Evolutionary conservation across 2,888 invertebrate genomes (phyloP).

Genomic region (Drosophila pullipes): DNA sequence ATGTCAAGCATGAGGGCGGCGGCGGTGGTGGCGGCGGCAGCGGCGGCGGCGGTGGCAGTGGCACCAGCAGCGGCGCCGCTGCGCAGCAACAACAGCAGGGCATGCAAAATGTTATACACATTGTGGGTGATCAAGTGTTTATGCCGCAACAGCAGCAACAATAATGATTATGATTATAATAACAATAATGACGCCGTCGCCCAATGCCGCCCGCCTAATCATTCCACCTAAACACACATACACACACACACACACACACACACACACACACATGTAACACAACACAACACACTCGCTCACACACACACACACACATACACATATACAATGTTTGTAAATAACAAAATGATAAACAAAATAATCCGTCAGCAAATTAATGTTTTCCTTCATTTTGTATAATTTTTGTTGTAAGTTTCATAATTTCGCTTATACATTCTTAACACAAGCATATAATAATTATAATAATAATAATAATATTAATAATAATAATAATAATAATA

Average conservation of each 20-base stretch:
- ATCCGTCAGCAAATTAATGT: constrained; percentile 68
- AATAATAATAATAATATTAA: constrained; percentile 10
- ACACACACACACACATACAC: constrained; percentile 27
- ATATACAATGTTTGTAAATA: constrained; percentile 69
- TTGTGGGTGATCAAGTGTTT: constrained; percentile 82
- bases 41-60: constrained; percentile 1
- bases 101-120: constrained; percentile 83
- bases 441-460: constrained; percentile 17
- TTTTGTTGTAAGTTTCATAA: constrained; percentile 67
- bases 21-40: constrained; percentile 23
- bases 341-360: constrained; percentile 51
- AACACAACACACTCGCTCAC: constrained; percentile 26
- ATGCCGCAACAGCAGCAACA: constrained; percentile 66
- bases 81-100: constrained; percentile 62
- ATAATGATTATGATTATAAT: constrained; percentile 38
- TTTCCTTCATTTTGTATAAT: constrained; percentile 68
- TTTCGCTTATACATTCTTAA: constrained; percentile 54
- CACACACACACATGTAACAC: constrained; percentile 31
- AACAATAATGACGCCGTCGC: constrained; percentile 33
- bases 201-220: constrained; percentile 58
- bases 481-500: constrained; percentile 4
- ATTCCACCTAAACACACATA: constrained; percentile 59
- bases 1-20: constrained; percentile 61
- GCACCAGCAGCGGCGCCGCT: constrained; percentile 28
- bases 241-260: constrained; percentile 35